Conservation (phyloP, 2,797 vertebrate genomes). For the Chaunax sp. region DNA sequence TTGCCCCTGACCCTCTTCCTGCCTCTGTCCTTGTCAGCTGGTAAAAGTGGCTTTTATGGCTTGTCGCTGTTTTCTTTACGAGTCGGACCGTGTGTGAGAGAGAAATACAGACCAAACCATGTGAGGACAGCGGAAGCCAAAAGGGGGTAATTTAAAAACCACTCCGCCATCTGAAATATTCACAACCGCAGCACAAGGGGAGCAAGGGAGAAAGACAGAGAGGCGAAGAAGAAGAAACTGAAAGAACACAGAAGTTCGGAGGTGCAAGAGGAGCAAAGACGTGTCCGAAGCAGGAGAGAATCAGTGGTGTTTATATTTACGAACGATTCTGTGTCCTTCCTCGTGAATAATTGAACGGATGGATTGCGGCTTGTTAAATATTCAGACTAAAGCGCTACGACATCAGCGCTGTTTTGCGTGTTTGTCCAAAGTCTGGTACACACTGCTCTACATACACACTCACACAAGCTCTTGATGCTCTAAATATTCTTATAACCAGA, state of each 20-base stretch:
- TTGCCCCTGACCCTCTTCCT: slow-evolving; percentile 62
- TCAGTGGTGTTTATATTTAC: slow-evolving; percentile 78
- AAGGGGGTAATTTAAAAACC: slow-evolving; percentile 85
- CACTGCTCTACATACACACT: slow-evolving; percentile 64
- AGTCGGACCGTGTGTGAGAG: slow-evolving; percentile 75
- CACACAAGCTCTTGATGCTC: slow-evolving; percentile 46
- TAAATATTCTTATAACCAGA: slow-evolving; percentile 58
- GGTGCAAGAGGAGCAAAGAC: slow-evolving; percentile 33
- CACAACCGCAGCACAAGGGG: slow-evolving; percentile 70
- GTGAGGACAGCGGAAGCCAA: slow-evolving; percentile 81
- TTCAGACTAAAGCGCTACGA: slow-evolving; percentile 78
- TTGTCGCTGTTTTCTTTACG: slow-evolving; percentile 83
- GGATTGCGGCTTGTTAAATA: slow-evolving; percentile 79
- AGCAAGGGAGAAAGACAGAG: slow-evolving; percentile 43
- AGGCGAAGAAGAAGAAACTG: slow-evolving; percentile 41
- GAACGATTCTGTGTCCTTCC: slow-evolving; percentile 77
- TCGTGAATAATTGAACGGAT: slow-evolving; percentile 80
- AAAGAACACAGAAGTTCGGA: slow-evolving; percentile 26
- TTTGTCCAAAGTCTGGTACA: slow-evolving; percentile 64
- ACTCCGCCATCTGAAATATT: slow-evolving; percentile 83
- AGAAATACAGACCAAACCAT: slow-evolving; percentile 82
- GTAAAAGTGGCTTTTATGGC: slow-evolving; percentile 83
- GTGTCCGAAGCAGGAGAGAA: slow-evolving; percentile 44
- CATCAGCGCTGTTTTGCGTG: slow-evolving; percentile 70
- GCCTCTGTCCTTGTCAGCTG: slow-evolving; percentile 77